phyloP scores from a whole-genome alignment of 2,113 vertebrate species.

The Crypturellus undulatus region DNA sequence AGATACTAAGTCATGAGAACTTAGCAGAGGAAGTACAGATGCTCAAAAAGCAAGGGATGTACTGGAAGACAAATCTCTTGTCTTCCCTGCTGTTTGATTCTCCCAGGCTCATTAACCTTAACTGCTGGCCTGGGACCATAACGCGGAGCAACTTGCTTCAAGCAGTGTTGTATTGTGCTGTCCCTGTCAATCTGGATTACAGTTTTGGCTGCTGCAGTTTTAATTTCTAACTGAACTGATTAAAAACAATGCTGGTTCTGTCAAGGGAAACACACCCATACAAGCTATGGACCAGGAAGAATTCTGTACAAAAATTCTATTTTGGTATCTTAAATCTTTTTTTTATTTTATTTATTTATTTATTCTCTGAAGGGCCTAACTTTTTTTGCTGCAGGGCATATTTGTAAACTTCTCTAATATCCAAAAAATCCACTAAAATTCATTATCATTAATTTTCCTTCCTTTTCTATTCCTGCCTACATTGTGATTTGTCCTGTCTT shows the following conservation, averaged over 20 bases:
- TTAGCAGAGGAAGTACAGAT: not conserved
- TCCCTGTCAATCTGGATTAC: not conserved
- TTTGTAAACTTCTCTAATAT: not conserved
- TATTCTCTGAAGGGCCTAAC: not conserved
- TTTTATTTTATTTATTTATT: not conserved
- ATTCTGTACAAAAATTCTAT: not conserved
- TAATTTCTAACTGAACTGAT: not conserved
- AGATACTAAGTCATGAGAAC: not conserved
- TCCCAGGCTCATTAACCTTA: not conserved
- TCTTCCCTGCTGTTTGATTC: not conserved
- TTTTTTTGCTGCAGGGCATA: not conserved
- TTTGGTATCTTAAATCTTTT: not conserved
- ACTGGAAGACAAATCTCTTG: not conserved
- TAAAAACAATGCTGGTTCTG: not conserved
- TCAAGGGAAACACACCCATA: not conserved
- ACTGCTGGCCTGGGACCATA: not conserved
- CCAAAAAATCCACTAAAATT: not conserved
- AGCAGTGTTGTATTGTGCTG: not conserved
- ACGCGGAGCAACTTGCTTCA: not conserved
- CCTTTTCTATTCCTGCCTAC: not conserved
- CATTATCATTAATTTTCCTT: not conserved
- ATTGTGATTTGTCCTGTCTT: not conserved
- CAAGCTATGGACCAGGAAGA: rapidly evolving
- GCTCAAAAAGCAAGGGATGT: not conserved
- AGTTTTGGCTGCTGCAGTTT: not conserved